Percentiles rank a stretch among this genome's conserved stretches.
These are phyloP conservation scores for Copidosoma floridanum DNA, from an alignment of 1,140 invertebrate species.

Conservation along the genomic window DNA sequence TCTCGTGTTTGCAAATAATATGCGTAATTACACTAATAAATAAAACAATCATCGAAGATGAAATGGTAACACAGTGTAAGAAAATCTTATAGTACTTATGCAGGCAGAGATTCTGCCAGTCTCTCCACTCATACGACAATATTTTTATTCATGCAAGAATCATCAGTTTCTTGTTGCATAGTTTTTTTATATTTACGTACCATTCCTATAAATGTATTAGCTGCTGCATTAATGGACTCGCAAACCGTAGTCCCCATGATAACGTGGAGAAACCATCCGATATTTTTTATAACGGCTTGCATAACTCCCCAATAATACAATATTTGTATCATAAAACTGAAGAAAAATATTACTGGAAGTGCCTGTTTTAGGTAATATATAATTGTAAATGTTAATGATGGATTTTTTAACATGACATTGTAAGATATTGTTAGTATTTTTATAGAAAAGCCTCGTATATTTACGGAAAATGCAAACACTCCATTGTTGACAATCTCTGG, in stretches of 20 bases:
- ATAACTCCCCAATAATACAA: conserved; percentile 85
- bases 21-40: too few species aligned
- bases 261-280: conserved; percentile 74
- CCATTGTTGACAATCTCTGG: conserved; percentile 61
- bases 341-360: conserved; percentile 86
- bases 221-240: conserved; percentile 87
- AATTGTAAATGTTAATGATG: conserved; percentile 1
- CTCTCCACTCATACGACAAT: too few species aligned
- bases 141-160: too few species aligned
- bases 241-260: conserved; percentile 85
- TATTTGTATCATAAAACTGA: conserved; percentile 83
- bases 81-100: too few species aligned
- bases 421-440: neutral
- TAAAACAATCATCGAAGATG: too few species aligned
- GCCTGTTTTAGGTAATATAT: conserved; percentile 61
- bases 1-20: too few species aligned
- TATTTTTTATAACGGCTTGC: conserved; percentile 81
- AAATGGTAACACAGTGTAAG: too few species aligned
- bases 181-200: conserved; percentile 60
- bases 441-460: conserved; percentile 32
- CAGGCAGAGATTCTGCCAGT: too few species aligned
- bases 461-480: conserved; percentile 82
- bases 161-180: too few species aligned
- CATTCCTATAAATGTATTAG: conserved; percentile 89
- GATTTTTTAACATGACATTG: too few species aligned